phyloP scores from a whole-genome alignment of 2,888 invertebrate genomes.

The Pardosa pseudoannulata region DNA sequence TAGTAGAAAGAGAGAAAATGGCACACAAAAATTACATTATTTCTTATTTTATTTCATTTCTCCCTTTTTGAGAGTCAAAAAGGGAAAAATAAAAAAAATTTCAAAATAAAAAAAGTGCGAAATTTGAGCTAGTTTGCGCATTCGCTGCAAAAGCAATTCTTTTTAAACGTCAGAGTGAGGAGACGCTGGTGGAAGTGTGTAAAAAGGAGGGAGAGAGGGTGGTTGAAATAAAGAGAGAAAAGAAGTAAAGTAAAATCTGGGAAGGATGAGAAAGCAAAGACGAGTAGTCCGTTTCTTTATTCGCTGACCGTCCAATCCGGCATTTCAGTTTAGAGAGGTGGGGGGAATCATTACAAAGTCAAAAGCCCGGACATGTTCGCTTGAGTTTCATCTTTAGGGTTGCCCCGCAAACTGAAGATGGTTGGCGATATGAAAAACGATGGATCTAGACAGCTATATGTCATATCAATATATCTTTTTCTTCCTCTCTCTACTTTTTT shows the following conservation, averaged over 20 bases:
- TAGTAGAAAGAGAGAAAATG: neutral
- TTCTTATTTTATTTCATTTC: neutral
- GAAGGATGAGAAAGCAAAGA: conserved; percentile 24
- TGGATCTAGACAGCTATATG: too few relatives aligned
- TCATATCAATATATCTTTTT: too few relatives aligned
- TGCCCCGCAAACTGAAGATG: neutral
- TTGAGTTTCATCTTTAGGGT: conserved; percentile 36
- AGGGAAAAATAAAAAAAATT: too few relatives aligned
- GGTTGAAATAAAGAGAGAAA: conserved; percentile 15
- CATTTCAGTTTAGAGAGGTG: conserved; percentile 28
- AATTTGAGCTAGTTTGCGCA: neutral
- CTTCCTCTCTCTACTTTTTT: too few relatives aligned
- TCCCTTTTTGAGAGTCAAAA: too few relatives aligned
- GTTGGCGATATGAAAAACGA: neutral
- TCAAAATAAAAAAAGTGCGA: neutral
- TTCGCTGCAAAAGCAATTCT: conserved; percentile 21
- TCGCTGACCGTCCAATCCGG: conserved; percentile 64
- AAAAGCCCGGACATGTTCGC: conserved; percentile 65
- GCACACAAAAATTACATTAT: neutral
- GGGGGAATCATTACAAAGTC: conserved; percentile 66
- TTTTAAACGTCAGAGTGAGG: conserved; percentile 13
- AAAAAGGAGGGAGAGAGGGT: too few relatives aligned
- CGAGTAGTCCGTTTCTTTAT: conserved; percentile 40
- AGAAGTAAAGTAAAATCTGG: neutral
- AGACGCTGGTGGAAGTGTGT: too few relatives aligned